Evolutionary conservation across 2,113 vertebrate species (phyloP).

Genomic region (Eretmochelys imbricata): DNA sequence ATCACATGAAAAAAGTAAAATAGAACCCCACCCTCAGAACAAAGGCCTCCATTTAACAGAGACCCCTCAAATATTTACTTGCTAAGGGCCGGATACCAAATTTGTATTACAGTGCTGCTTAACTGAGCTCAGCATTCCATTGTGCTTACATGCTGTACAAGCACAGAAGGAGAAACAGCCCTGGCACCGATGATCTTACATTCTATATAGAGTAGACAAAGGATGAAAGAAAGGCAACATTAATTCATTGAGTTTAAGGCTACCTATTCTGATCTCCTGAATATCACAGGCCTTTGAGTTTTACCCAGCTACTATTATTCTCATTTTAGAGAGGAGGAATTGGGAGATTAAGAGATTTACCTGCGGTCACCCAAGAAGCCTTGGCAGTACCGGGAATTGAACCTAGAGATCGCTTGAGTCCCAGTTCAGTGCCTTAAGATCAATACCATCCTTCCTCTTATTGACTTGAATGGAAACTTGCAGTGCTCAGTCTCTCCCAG

Average conservation of each 20-base stretch:
- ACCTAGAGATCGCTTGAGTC: not conserved
- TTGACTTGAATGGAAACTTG: not conserved
- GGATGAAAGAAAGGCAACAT: not conserved
- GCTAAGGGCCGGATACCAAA: constrained; percentile 14
- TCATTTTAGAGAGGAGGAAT: not conserved
- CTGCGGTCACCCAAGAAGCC: not conserved
- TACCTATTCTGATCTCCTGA: not conserved
- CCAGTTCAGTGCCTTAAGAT: not conserved
- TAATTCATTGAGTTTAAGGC: not conserved
- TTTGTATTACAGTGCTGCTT: not conserved
- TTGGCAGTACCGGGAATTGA: not conserved
- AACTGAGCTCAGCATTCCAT: not conserved
- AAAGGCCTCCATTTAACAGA: not conserved
- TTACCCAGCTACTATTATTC: not conserved
- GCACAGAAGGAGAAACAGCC: not conserved
- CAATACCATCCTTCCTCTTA: not conserved
- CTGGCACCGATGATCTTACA: not conserved
- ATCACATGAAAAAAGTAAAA: not conserved
- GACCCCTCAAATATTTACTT: not conserved
- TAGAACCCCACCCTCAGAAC: not conserved
- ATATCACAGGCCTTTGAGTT: not conserved
- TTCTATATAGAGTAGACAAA: not conserved
- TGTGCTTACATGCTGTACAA: constrained; percentile 2
- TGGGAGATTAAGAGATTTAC: not conserved
- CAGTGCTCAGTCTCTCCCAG: rapidly evolving